A percentile compares a stretch with the other conserved stretches of the same genome.
Conservation (phyloP, 64 coral and sea anemone genomes). For the Montipora cactus region DNA sequence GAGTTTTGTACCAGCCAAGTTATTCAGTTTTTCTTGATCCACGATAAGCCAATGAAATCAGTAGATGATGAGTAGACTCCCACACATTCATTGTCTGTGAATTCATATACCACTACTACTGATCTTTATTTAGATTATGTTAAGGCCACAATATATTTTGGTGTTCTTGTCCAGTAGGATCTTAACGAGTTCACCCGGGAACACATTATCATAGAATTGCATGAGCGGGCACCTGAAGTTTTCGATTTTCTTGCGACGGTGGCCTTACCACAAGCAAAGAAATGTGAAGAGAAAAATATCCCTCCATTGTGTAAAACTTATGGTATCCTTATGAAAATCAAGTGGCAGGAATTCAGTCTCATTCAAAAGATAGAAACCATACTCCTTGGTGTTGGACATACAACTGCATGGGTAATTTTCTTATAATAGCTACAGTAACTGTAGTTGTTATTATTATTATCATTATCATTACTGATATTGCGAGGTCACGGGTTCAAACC, state of each 20-base stretch:
- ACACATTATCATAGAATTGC: constrained; percentile 44
- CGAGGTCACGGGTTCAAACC: too few species aligned
- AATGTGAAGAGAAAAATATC: constrained; percentile 35
- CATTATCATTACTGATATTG: neutral
- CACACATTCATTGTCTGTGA: neutral
- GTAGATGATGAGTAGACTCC: neutral
- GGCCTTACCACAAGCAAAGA: constrained; percentile 29
- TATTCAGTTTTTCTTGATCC: neutral
- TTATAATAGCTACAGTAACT: neutral
- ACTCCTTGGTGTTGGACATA: constrained; percentile 59
- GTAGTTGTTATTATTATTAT: neutral
- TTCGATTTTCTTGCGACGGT: constrained; percentile 55
- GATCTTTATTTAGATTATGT: neutral
- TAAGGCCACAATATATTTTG: neutral
- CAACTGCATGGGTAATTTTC: constrained; percentile 60
- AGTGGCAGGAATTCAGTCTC: constrained; percentile 44
- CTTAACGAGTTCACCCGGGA: constrained; percentile 37
- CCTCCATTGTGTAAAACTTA: constrained; percentile 47
- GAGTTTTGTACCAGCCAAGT: neutral
- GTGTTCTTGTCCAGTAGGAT: neutral
- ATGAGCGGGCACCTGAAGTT: constrained; percentile 59
- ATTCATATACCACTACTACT: neutral
- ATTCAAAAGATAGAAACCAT: constrained; percentile 58
- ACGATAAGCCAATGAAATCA: neutral
- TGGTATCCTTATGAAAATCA: constrained; percentile 57